These are phyloP conservation scores for Anthonomus grandis DNA, from an alignment of 1,140 invertebrate species.

Conservation along the genomic window DNA sequence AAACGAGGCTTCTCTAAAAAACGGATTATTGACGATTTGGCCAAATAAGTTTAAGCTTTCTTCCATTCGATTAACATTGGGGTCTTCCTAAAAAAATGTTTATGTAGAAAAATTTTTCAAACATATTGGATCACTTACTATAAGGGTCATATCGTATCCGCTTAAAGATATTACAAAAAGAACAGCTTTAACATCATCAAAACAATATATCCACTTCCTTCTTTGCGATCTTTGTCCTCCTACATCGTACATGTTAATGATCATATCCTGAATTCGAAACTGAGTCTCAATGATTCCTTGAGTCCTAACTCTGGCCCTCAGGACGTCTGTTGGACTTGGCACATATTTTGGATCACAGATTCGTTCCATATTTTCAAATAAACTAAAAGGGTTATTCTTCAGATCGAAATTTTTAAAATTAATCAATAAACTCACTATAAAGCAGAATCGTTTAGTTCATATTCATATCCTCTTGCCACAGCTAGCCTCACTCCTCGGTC, in stretches of 20 bases:
- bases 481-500: constrained; percentile 60
- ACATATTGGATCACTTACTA: constrained; percentile 46
- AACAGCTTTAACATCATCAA: constrained; percentile 64
- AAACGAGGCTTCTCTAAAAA: constrained; percentile 62
- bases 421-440: constrained; percentile 62
- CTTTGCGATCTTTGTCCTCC: constrained; percentile 71
- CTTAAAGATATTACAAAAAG: constrained; percentile 66
- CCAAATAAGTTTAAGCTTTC: constrained; percentile 64
- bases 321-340: constrained; percentile 69
- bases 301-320: constrained; percentile 68
- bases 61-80: constrained; percentile 60
- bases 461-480: constrained; percentile 66
- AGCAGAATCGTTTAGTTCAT: constrained; percentile 74
- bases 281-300: constrained; percentile 76
- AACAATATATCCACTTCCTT: constrained; percentile 74
- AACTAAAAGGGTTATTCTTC: constrained; percentile 51
- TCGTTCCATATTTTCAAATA: constrained; percentile 68
- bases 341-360: constrained; percentile 64
- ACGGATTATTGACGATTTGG: constrained; percentile 64
- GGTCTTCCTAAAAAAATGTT: constrained; percentile 56
- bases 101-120: not conserved
- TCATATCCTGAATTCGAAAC: constrained; percentile 66
- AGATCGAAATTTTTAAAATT: no score
- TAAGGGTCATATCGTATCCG: constrained; percentile 64
- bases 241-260: constrained; percentile 63